These are phyloP conservation scores for Parochlus steinenii DNA, from an alignment of 2,888 invertebrate species.

Conservation along the genomic window DNA sequence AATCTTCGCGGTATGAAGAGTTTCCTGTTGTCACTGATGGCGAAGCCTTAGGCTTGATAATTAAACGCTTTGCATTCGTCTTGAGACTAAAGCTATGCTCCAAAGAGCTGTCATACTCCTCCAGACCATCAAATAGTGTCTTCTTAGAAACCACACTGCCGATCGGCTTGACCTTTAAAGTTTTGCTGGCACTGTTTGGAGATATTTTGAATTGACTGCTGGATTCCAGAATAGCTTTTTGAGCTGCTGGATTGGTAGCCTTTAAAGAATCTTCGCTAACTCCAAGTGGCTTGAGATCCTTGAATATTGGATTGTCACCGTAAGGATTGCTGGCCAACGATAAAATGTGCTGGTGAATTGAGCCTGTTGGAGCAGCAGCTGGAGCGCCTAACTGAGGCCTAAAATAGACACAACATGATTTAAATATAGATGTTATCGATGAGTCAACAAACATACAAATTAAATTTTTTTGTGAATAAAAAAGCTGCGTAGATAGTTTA, in stretches of 20 bases:
- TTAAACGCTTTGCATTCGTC: constrained; percentile 55
- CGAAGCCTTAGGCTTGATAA: constrained; percentile 40
- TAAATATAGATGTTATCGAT: constrained; percentile 8
- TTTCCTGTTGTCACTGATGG: constrained; percentile 6
- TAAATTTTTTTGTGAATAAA: constrained; percentile 22
- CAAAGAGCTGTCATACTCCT: constrained; percentile 54
- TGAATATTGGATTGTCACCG: constrained; percentile 73
- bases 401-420: constrained; percentile 11
- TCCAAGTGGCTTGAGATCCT: constrained; percentile 41
- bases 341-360: constrained; percentile 55
- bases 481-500: constrained; percentile 17
- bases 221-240: constrained; percentile 43
- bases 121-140: constrained; percentile 72
- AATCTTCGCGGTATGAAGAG: background rate
- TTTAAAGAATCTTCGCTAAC: constrained; percentile 49
- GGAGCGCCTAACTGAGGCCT: too few relatives aligned
- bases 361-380: constrained; percentile 26
- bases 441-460: background rate
- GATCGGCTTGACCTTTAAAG: constrained; percentile 35
- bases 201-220: constrained; percentile 38
- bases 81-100: constrained; percentile 39
- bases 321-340: constrained; percentile 67
- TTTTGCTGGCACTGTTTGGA: constrained; percentile 35
- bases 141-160: constrained; percentile 34
- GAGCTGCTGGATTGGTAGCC: constrained; percentile 53